Base-by-base conservation (phyloP, 2,797 vertebrate species). In the Megalops cyprinoides region DNA sequence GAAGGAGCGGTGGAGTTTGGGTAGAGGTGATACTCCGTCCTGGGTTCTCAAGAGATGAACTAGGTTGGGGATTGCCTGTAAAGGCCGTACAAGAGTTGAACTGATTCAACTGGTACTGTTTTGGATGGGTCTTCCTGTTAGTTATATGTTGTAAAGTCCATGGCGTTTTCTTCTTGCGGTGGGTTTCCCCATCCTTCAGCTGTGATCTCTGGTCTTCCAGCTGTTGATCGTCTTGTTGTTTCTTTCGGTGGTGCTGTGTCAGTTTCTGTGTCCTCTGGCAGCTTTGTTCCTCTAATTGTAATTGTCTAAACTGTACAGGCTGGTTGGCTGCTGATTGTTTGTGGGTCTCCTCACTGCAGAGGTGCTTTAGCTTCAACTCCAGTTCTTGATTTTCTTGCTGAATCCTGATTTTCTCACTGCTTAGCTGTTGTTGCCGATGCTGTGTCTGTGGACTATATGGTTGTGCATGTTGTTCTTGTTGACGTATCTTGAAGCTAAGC, bases 301-400 rank as follows among this genome's bases (percentile, higher is more conserved):
- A 88, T 80, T 93, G 93, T 80, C 93, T 93, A 74, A 94, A 84
- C 84, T 94, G 92, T 84, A 94, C 92, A 0, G 85, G 86, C 89
- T 88, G 92, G 85, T 92, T 85, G 14, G 90, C 90, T 53, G 87
- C 39, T 55, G 85, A 67, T 78, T 91, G 76, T 48, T 92, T 90
- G 5, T 84, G 88, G 56, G 83, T 79, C 73, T 28, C 78, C 69
- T 74, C 34, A 28, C 82, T 81, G 73, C 83, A 80, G n/a, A 49
- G 65, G 42, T 69, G 42, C 12, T 74, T 42, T 76, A 9, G 79
- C 71, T 53, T 76, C 48, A 48, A 49, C 2, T 49, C 58, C 3
- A 28, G 56, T 20, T 44, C 28, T 39, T 42, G 7, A 10, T 81
- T 79, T 65, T 74, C 60, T 42, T 78, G 78, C 31, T 73, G n/a